A percentile compares a stretch with the other conserved stretches of the same genome.
These are phyloP conservation scores for Mythimna pallens DNA, from an alignment of 2,888 invertebrate genomes.

Conservation along the genomic window DNA sequence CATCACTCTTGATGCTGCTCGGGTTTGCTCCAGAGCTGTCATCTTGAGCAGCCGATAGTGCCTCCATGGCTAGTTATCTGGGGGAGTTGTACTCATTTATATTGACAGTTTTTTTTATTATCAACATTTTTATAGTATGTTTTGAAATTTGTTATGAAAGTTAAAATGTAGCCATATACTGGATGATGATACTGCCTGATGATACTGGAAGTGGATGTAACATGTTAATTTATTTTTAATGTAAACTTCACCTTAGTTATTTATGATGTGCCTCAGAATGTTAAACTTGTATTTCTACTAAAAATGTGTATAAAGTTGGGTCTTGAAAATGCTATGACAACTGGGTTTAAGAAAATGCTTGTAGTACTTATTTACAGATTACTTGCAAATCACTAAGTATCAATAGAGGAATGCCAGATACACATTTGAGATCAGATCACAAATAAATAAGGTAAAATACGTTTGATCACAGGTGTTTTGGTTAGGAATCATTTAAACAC, in stretches of 20 bases:
- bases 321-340: slow-evolving; percentile 4
- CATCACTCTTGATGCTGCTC: slow-evolving; percentile 86
- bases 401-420: slow-evolving; percentile 1
- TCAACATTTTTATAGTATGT: neutral
- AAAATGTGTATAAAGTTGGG: neutral
- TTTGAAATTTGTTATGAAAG: neutral
- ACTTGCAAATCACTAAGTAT: slow-evolving; percentile 23
- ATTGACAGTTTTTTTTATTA: neutral
- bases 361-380: neutral
- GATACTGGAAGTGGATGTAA: neutral
- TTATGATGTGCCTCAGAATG: neutral
- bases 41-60: slow-evolving; percentile 76
- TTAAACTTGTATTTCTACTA: neutral
- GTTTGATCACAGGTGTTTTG: slow-evolving; percentile 6
- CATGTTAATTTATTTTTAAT: neutral
- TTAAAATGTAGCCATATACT: neutral
- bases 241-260: neutral
- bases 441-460: neutral
- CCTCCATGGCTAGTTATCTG: slow-evolving; percentile 77
- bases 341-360: slow-evolving; percentile 11
- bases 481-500: neutral
- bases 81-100: slow-evolving; percentile 13
- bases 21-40: slow-evolving; percentile 83
- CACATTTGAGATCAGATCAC: neutral
- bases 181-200: no score